Percentiles rank a stretch among this genome's conserved stretches.
phyloP scores from a whole-genome alignment of 2,113 vertebrate species.

The Martes martes region DNA sequence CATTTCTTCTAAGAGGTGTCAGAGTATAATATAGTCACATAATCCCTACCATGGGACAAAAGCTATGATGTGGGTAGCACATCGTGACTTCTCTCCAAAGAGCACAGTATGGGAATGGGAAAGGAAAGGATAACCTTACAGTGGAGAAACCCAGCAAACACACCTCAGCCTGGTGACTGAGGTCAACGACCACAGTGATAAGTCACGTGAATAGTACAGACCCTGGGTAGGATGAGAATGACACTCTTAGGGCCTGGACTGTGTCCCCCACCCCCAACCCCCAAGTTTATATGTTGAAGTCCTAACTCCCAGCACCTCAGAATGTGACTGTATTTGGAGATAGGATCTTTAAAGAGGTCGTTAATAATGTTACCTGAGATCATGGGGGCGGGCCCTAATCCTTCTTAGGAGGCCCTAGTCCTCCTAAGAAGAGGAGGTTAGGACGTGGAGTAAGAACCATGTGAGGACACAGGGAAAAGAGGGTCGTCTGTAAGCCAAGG shows the following conservation, averaged over 20 bases:
- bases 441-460: not conserved
- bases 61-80: not conserved
- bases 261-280: accelerated
- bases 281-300: not conserved
- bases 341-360: not conserved
- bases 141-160: not conserved
- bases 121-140: not conserved
- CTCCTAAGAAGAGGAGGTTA: not conserved
- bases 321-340: not conserved
- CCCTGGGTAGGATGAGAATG: not conserved
- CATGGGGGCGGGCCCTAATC: not conserved
- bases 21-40: not conserved
- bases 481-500: not conserved
- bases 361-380: not conserved
- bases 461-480: not conserved
- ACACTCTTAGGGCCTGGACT: not conserved
- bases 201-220: not conserved
- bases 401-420: too few species aligned
- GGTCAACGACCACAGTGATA: not conserved
- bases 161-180: not conserved
- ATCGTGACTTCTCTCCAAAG: not conserved
- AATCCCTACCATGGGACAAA: not conserved
- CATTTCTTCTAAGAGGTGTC: not conserved
- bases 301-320: not conserved
- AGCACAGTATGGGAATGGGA: not conserved